These are phyloP conservation scores for Petrocephalus microphthalmus DNA, from an alignment of 2,113 vertebrate genomes.

Conservation along the genomic window DNA sequence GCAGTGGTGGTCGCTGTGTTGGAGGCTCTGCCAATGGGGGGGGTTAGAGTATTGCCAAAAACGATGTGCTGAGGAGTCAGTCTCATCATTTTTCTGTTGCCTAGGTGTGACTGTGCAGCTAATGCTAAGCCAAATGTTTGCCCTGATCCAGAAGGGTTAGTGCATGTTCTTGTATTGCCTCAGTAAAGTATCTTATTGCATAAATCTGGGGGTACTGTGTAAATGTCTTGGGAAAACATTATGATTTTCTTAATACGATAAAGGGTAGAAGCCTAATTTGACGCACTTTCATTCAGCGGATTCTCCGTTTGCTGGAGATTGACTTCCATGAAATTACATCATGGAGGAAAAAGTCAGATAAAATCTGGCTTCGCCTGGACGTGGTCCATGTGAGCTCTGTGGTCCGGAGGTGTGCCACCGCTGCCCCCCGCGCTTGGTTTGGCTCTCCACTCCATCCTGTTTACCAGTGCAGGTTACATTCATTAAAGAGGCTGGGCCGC, in stretches of 20 bases:
- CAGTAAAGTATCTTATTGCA: constrained; percentile 2
- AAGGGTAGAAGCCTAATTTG: neutral
- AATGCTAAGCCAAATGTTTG: neutral
- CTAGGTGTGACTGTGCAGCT: neutral
- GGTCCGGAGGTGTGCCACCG: neutral
- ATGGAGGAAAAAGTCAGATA: constrained; percentile 13
- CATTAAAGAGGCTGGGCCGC: neutral
- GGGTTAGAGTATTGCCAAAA: neutral
- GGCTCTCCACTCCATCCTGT: neutral
- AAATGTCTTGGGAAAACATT: neutral
- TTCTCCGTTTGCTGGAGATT: neutral
- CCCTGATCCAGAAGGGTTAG: neutral
- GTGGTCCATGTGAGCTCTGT: neutral
- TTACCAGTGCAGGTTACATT: neutral
- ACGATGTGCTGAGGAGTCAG: neutral
- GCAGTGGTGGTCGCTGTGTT: too few species aligned
- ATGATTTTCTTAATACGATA: neutral
- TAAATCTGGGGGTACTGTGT: neutral
- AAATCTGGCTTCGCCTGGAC: constrained; percentile 1
- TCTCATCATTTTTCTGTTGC: neutral
- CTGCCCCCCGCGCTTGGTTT: neutral
- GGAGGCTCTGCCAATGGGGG: too few species aligned
- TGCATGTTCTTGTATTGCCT: neutral
- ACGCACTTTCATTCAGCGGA: neutral
- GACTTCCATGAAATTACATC: neutral